Percentiles rank a stretch among this genome's conserved stretches.
Conservation (phyloP, 1,140 invertebrate genomes). For the Drosophila pseudoananassae region DNA sequence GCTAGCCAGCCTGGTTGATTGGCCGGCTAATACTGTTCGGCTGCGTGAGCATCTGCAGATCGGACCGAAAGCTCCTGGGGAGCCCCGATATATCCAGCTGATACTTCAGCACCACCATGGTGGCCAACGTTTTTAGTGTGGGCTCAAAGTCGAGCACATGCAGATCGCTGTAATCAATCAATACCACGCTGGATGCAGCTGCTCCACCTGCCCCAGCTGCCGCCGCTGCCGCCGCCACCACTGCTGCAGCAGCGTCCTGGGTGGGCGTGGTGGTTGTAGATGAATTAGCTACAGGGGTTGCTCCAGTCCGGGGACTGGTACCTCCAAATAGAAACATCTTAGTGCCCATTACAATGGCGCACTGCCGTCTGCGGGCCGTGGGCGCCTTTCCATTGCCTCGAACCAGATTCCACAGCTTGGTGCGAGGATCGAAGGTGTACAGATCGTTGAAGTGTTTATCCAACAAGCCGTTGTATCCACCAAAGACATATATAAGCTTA, state of each 20-base stretch:
- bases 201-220: slow-evolving; percentile 33
- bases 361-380: slow-evolving; percentile 90
- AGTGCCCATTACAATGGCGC: slow-evolving; percentile 89
- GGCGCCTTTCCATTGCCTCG: slow-evolving; percentile 87
- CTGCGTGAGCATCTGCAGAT: slow-evolving; percentile 85
- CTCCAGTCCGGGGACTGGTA: slow-evolving; percentile 87
- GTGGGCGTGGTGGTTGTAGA: slow-evolving; percentile 1
- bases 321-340: slow-evolving; percentile 93
- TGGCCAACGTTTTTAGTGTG: slow-evolving; percentile 88
- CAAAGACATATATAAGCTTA: slow-evolving; percentile 92
- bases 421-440: slow-evolving; percentile 88
- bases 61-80: slow-evolving; percentile 86
- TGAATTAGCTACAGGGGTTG: not conserved
- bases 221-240: slow-evolving; percentile 25
- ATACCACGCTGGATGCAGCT: slow-evolving; percentile 17
- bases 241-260: slow-evolving; percentile 5
- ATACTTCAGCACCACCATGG: slow-evolving; percentile 87
- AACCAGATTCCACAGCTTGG: slow-evolving; percentile 87
- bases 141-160: slow-evolving; percentile 91
- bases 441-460: slow-evolving; percentile 93
- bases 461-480: slow-evolving; percentile 91
- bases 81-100: slow-evolving; percentile 87
- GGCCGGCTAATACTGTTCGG: slow-evolving; percentile 83
- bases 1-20: slow-evolving; percentile 81
- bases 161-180: slow-evolving; percentile 91